Conservation (phyloP, 2,113 vertebrate species). For the Odocoileus virginianus region DNA sequence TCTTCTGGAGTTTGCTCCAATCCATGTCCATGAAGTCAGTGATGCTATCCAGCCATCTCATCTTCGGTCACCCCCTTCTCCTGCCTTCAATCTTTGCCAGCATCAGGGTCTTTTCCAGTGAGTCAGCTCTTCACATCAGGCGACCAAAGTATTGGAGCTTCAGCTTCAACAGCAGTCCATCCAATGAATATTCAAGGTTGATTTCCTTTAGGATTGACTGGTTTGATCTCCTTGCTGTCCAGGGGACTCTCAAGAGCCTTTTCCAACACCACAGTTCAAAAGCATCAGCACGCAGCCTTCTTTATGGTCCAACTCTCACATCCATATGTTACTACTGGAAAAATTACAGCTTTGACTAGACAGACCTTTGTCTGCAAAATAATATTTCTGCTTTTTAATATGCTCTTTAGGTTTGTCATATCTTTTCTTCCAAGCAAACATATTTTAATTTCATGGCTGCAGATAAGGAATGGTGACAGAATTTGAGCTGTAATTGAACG, state of each 20-base stretch:
- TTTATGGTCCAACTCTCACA: background rate
- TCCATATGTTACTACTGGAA: background rate
- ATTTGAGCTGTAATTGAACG: background rate
- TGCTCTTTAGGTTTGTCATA: background rate
- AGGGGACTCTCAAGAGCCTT: background rate
- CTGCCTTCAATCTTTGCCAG: background rate
- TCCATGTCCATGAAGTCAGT: background rate
- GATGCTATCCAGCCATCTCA: background rate
- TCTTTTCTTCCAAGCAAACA: background rate
- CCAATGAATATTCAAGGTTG: background rate
- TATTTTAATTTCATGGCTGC: background rate
- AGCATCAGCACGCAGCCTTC: background rate
- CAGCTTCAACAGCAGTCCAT: background rate
- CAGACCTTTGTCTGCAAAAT: background rate
- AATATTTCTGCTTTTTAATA: background rate
- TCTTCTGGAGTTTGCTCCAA: background rate
- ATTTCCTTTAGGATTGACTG: background rate
- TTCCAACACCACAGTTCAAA: background rate
- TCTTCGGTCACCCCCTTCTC: background rate
- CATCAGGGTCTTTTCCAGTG: background rate
- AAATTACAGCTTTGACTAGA: background rate
- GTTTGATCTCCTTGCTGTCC: background rate
- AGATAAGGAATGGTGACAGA: background rate
- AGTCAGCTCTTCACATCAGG: background rate
- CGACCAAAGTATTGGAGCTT: background rate